A percentile compares a stretch with the other conserved stretches of the same genome.
phyloP scores from a whole-genome alignment of 2,797 vertebrate genomes.

The Platyrinchus mystaceus region DNA sequence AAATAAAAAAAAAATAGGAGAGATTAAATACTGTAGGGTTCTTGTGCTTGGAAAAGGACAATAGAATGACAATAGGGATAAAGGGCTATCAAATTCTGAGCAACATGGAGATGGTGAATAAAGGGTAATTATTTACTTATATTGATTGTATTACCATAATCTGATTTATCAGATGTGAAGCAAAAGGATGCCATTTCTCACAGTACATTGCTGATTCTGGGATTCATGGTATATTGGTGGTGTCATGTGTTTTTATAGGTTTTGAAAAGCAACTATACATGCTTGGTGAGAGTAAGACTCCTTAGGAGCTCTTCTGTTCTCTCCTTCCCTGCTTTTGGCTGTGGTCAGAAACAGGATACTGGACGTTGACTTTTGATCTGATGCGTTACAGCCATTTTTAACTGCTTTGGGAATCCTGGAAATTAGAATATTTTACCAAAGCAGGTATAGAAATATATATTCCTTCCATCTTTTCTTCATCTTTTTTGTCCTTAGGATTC shows the following conservation, averaged over 20 bases:
- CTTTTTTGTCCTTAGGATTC: conserved; percentile 72
- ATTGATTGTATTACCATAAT: background rate
- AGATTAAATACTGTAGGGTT: background rate
- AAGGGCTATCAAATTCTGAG: background rate
- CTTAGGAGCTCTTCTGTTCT: background rate
- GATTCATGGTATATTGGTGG: fast-evolving
- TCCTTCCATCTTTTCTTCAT: background rate
- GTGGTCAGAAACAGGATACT: background rate
- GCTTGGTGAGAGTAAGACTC: background rate
- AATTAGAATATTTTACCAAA: background rate
- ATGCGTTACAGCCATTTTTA: background rate
- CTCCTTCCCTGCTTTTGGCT: background rate
- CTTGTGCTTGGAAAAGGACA: background rate
- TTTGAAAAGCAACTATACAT: background rate
- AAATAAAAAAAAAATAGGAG: background rate
- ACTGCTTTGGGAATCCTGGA: background rate
- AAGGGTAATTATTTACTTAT: background rate
- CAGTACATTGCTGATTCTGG: background rate
- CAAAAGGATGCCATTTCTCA: background rate
- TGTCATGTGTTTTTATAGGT: background rate
- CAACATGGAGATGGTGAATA: background rate
- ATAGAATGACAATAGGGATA: background rate
- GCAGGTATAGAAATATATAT: background rate
- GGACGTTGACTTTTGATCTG: background rate
- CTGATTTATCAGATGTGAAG: background rate